Percentiles rank a stretch among this genome's conserved stretches.
Evolutionary conservation across 2,888 invertebrate species (phyloP).

Genomic region (Julus scanicus): DNA sequence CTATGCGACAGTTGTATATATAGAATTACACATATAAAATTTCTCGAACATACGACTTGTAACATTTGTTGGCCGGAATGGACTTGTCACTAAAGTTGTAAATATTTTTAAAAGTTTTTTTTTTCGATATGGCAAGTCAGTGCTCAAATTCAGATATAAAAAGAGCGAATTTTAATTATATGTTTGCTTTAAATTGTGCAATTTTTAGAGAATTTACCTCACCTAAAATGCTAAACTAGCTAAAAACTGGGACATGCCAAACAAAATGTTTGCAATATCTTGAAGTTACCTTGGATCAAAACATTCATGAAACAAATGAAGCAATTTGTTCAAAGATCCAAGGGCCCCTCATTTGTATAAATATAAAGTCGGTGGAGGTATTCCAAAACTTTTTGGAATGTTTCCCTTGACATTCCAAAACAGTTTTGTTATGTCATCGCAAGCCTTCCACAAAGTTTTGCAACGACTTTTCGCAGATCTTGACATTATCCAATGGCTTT

Average conservation of each 20-base stretch:
- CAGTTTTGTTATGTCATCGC: too few species aligned
- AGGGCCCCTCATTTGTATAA: not conserved
- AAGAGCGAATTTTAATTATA: not conserved
- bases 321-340: not conserved
- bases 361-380: too few species aligned
- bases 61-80: not conserved
- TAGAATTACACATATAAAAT: slow-evolving; percentile 1
- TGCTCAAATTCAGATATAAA: not conserved
- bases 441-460: too few species aligned
- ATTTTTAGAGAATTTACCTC: not conserved
- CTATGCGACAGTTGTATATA: not conserved
- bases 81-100: not conserved
- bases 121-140: not conserved
- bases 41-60: not conserved
- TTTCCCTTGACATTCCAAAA: too few species aligned
- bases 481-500: too few species aligned
- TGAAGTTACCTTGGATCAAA: not conserved
- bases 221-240: not conserved
- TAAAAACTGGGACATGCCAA: not conserved
- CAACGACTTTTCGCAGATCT: too few species aligned
- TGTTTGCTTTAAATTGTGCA: not conserved
- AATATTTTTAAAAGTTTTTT: not conserved
- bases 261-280: not conserved
- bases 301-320: too few species aligned
- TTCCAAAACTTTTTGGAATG: too few species aligned